Percentiles rank a stretch among this genome's conserved stretches.
These are phyloP conservation scores for Hafferia zeledoni DNA, from an alignment of 2,797 vertebrate genomes.

Conservation along the genomic window DNA sequence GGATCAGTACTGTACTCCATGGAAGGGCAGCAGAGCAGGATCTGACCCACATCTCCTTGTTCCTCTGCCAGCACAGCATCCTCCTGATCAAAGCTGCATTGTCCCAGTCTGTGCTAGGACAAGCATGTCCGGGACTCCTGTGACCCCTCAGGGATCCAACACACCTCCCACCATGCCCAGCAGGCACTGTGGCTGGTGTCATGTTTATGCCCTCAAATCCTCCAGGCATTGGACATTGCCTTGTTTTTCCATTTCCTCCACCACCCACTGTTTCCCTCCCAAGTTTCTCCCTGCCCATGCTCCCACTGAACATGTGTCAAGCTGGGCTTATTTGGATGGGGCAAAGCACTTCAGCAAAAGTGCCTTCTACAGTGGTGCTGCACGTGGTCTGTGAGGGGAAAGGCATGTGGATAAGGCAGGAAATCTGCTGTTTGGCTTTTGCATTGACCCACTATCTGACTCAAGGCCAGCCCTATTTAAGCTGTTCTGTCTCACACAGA, in stretches of 20 bases:
- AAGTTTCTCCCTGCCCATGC: not conserved
- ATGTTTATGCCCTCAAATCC: not conserved
- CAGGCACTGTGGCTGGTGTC: not conserved
- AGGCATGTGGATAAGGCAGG: not conserved
- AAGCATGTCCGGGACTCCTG: rapidly evolving
- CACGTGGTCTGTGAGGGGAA: not conserved
- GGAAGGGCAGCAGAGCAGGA: not conserved
- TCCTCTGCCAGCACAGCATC: not conserved
- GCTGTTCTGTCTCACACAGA: not conserved
- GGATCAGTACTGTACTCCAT: not conserved
- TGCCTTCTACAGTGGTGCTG: not conserved
- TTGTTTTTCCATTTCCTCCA: constrained; percentile 48
- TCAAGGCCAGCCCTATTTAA: not conserved
- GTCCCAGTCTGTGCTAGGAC: rapidly evolving
- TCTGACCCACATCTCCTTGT: not conserved
- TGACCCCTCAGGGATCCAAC: not conserved
- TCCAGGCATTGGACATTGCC: rapidly evolving
- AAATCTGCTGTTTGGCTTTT: constrained; percentile 53
- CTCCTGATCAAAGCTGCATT: not conserved
- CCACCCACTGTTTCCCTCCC: not conserved
- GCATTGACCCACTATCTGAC: not conserved
- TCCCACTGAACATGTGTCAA: not conserved
- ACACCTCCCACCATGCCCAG: not conserved
- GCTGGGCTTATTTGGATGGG: not conserved
- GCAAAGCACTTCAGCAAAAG: not conserved